These are phyloP conservation scores for Bombus polaris DNA, from an alignment of 1,140 invertebrate genomes.

Conservation along the genomic window DNA sequence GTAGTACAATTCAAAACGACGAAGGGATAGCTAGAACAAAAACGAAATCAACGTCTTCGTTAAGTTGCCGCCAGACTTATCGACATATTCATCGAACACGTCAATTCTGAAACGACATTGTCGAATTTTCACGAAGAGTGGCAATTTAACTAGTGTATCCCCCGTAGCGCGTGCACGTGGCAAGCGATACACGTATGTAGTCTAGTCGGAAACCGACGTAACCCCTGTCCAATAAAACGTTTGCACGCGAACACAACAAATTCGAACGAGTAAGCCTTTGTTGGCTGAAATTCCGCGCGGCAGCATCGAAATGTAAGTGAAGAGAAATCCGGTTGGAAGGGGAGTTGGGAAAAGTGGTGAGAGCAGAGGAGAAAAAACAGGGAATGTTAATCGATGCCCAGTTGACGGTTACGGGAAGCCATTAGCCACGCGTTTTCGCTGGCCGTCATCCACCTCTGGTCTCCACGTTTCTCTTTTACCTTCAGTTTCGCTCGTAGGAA, in stretches of 20 bases:
- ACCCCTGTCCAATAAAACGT: too few relatives aligned
- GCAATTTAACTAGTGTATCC: background rate
- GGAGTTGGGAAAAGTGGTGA: background rate
- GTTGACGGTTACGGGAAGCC: constrained; percentile 36
- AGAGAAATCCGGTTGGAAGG: background rate
- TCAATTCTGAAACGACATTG: constrained; percentile 19
- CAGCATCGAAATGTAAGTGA: background rate
- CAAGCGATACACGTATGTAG: background rate
- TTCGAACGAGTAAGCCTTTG: background rate
- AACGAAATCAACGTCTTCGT: background rate
- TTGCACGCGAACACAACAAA: background rate
- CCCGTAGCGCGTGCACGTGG: too few relatives aligned
- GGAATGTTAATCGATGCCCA: constrained; percentile 49
- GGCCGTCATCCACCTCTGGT: background rate
- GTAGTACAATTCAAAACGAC: background rate
- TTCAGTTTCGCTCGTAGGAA: background rate
- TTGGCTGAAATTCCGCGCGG: too few relatives aligned
- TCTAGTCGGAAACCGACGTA: background rate
- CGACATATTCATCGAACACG: constrained; percentile 22
- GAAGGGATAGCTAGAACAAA: too few relatives aligned
- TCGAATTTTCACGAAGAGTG: background rate
- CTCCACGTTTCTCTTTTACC: background rate
- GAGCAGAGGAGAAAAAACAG: background rate
- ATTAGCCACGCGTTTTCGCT: constrained; percentile 18
- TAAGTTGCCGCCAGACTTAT: constrained; percentile 31